Base-by-base conservation (phyloP, 1,140 invertebrate species). In the Pteromalus puparum region DNA sequence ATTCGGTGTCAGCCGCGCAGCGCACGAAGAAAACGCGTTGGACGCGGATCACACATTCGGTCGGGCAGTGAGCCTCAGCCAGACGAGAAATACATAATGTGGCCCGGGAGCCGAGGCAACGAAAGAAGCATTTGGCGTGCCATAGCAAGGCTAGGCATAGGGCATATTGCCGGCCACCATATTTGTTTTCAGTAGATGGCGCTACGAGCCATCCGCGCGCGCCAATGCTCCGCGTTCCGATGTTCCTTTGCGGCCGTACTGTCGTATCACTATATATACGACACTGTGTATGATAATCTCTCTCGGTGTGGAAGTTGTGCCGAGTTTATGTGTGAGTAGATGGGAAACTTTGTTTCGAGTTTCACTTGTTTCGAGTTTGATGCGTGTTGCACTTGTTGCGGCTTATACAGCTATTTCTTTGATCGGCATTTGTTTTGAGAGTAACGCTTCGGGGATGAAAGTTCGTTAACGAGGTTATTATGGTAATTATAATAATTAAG, bases 121-220 rank as follows among this genome's bases (percentile, higher is more conserved):
- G 90, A 70, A 70, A 30, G 67, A 89, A 85, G 89, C 90, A 91
- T 92, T 92, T 91, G 91, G 90, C 90, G 90, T 92, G 89, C 90
- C 88, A 89, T 89, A 91, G 88, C 89, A 88, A 88, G 88, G 88
- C 87, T 89, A 90, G 88, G 88, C 89, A 91, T 92, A 92, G 90
- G 89, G 91, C 91, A 92, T 92, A 90, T 91, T 90, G 91, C 89
- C 88, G 82, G 86, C 90, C 89, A 90, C 91, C 92, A 93, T 93
- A 90, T 92, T 92, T 93, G 91, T 92, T 93, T 92, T 91, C 90
- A 88, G 87, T 90, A 91, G 92, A 87, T 91, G 91, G 88, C 92
- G 91, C 89, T 85, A 85, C 38, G 10, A 42, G 38, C 72, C 2
- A 12, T 70, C 78, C 75, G 67, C 85, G 67, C 78, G 34, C 84